Base-by-base conservation (phyloP, 2,888 invertebrate species). In the Anthoptus insignis region DNA sequence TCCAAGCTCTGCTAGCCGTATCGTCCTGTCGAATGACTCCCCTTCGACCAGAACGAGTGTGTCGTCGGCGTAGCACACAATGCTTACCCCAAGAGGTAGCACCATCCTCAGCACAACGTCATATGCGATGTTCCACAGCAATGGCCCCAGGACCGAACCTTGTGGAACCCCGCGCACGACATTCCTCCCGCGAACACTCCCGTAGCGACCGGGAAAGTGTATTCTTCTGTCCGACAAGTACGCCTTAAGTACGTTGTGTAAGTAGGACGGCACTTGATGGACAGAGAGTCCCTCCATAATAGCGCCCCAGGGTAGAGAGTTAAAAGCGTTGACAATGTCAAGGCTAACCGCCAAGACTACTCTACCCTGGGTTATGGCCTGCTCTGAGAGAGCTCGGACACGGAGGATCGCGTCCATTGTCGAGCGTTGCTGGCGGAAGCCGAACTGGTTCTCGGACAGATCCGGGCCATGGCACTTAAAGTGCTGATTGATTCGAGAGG, bases 311-410 rank as follows among this genome's bases (percentile, higher is more conserved):
- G 27, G 11, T n/a, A n/a, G n/a, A n/a, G n/a, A n/a, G n/a, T n/a
- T n/a, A n/a, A n/a, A n/a, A n/a, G n/a, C n/a, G n/a, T n/a, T n/a
- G n/a, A n/a, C n/a, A n/a, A n/a, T n/a, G n/a, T n/a, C n/a, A n/a
- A n/a, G n/a, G n/a, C n/a, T n/a, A 32, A 2, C 68, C 21, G 67
- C 71, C 47, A 72, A 14, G 11, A 68, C 39, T 21, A 60, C 60
- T 21, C 59, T 70, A 1, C 71, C 71, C 29, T 22, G 42, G 16
- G 39, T 14, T 1, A 52, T 37, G 27, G 7, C 27, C 27, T 7
- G 27, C 27, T 27, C 5, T 5, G 27, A 5, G 27, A 27, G 8
- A 11, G 34, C 8, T 27, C 32, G 59, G 0, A 70, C 39, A 1
- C 53, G 53, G 9, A 37, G 5, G 2, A 70, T 37, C 1, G 71